Evolutionary conservation across 2,113 vertebrate species (phyloP).

Genomic region (Cyanoderma ruficeps): DNA sequence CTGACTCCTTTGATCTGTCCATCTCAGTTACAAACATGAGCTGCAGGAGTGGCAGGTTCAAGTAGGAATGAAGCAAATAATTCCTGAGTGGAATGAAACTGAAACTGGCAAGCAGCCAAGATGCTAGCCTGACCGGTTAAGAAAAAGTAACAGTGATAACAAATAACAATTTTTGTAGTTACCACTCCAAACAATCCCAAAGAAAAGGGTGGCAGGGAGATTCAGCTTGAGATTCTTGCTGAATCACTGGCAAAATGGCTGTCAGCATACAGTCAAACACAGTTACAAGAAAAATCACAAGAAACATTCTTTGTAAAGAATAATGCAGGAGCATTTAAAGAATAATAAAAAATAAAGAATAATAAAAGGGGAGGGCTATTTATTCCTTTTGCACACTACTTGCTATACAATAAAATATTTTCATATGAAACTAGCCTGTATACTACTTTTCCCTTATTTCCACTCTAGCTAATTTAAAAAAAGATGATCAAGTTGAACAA

Average conservation of each 20-base stretch:
- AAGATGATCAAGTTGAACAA: background rate
- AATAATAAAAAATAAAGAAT: background rate
- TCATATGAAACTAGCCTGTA: background rate
- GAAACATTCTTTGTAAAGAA: background rate
- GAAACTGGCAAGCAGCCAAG: constrained; percentile 30
- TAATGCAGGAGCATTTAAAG: background rate
- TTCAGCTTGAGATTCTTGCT: background rate
- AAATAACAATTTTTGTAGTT: background rate
- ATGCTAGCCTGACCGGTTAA: background rate
- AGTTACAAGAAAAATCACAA: background rate
- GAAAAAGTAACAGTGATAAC: constrained; percentile 6
- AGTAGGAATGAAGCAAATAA: constrained; percentile 62
- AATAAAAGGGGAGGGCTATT: background rate
- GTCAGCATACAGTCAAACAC: background rate
- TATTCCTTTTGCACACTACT: background rate
- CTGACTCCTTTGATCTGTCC: constrained; percentile 67
- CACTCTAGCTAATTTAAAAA: background rate
- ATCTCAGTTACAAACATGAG: constrained; percentile 64
- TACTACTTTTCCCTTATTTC: background rate
- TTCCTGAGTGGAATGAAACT: constrained; percentile 52
- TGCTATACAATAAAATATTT: background rate
- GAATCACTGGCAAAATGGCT: background rate
- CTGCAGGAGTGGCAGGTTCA: constrained; percentile 55
- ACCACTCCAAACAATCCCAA: background rate
- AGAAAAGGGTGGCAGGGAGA: background rate